These are phyloP conservation scores for Catharus fuscescens DNA, from an alignment of 2,113 vertebrate species.

Conservation along the genomic window DNA sequence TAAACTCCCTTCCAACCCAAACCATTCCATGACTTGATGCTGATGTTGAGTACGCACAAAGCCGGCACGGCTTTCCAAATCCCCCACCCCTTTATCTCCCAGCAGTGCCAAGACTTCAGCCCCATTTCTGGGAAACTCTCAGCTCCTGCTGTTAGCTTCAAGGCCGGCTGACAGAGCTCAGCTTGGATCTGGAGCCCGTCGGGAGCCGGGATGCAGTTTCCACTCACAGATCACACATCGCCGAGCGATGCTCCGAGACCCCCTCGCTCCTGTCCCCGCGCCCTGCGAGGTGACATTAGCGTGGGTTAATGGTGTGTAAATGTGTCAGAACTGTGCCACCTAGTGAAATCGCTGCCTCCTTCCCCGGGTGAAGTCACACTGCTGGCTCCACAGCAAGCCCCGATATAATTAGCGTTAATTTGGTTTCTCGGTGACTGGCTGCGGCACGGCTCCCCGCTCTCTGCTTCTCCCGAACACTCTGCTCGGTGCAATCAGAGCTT, in stretches of 20 bases:
- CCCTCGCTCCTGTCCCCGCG: constrained; percentile 29
- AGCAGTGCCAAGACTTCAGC: background rate
- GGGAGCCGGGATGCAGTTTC: constrained; percentile 40
- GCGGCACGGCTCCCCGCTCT: constrained; percentile 1
- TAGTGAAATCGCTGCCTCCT: constrained; percentile 74
- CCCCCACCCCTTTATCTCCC: background rate
- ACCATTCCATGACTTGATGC: background rate
- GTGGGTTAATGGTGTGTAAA: constrained; percentile 78
- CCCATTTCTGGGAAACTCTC: background rate
- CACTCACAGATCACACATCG: constrained; percentile 56
- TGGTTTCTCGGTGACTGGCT: constrained; percentile 66
- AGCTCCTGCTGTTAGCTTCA: constrained; percentile 54
- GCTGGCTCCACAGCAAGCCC: constrained; percentile 71
- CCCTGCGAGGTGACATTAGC: constrained; percentile 71
- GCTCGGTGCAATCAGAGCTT: background rate
- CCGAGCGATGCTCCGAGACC: constrained; percentile 39
- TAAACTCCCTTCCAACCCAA: background rate
- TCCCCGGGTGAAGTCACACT: constrained; percentile 71
- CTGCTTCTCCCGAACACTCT: background rate
- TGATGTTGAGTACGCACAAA: rapidly evolving
- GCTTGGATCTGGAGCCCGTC: constrained; percentile 33
- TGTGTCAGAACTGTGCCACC: constrained; percentile 83
- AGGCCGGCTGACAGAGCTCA: constrained; percentile 53
- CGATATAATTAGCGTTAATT: constrained; percentile 78
- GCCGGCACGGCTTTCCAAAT: background rate